Evolutionary conservation across 2,797 vertebrate genomes (phyloP).

Genomic region (Yasuhikotakia modesta): DNA sequence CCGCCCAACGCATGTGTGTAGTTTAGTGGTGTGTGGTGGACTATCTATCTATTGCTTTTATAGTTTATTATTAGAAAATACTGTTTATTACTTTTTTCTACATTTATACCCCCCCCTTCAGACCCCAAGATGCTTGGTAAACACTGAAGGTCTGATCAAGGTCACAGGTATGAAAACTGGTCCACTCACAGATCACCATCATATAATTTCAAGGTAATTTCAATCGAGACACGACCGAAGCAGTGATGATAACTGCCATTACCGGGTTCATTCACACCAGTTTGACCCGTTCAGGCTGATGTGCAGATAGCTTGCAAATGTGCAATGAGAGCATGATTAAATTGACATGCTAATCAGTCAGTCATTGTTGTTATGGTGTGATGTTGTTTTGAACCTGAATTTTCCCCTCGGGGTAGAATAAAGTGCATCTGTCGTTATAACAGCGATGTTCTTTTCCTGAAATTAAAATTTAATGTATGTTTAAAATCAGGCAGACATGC

Average conservation of each 20-base stretch:
- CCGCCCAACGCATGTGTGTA: background rate
- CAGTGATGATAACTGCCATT: background rate
- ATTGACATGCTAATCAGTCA: background rate
- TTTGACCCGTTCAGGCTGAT: background rate
- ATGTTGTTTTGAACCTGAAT: background rate
- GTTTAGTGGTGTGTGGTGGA: background rate
- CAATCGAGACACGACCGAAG: background rate
- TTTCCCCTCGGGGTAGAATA: background rate
- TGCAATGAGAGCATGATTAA: background rate
- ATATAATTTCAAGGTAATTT: background rate
- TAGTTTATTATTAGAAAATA: background rate
- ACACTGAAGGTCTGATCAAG: background rate
- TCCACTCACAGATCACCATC: background rate
- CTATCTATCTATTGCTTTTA: background rate
- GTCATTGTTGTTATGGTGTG: background rate
- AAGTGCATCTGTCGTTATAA: conserved; percentile 14
- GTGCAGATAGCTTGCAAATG: background rate
- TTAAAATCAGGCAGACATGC: background rate
- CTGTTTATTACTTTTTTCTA: background rate
- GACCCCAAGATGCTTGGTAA: background rate
- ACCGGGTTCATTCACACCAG: background rate
- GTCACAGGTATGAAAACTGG: background rate
- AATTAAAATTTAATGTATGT: too few species aligned
- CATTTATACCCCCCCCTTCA: background rate
- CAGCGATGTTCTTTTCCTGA: background rate